These are phyloP conservation scores for Larimichthys polyactis DNA, from an alignment of 2,113 vertebrate species.

Conservation along the genomic window DNA sequence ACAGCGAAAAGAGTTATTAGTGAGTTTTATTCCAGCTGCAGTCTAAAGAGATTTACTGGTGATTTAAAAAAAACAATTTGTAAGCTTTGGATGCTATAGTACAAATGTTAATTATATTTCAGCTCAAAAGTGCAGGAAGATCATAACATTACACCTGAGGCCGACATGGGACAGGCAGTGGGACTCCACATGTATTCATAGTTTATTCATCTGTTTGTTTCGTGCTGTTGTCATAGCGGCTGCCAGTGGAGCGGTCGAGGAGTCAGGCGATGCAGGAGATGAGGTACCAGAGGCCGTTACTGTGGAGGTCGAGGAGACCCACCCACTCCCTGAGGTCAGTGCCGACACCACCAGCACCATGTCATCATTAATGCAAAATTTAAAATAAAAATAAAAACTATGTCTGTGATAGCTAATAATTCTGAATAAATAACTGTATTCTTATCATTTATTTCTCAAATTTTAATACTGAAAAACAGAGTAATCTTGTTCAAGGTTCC, in stretches of 20 bases:
- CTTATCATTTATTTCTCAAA: not conserved
- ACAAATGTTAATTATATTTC: too few relatives aligned
- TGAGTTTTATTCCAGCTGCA: too few relatives aligned
- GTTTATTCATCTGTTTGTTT: not conserved
- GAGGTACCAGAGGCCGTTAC: slow-evolving; percentile 88
- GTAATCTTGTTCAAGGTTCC: not conserved
- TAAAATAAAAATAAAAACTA: too few relatives aligned
- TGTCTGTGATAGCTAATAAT: not conserved
- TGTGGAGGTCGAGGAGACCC: slow-evolving; percentile 91
- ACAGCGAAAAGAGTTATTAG: too few relatives aligned
- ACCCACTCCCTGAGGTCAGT: slow-evolving; percentile 90
- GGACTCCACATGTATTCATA: not conserved
- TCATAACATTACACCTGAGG: not conserved
- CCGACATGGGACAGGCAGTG: not conserved
- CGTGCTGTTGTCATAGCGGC: slow-evolving; percentile 9
- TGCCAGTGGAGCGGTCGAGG: slow-evolving; percentile 55
- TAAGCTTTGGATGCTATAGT: too few relatives aligned
- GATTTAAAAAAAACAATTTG: too few relatives aligned
- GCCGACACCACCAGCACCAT: not conserved
- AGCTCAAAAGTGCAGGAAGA: not conserved
- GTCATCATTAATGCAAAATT: not conserved
- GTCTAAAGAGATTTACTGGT: too few relatives aligned
- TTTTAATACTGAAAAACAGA: not conserved
- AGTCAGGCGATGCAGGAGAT: slow-evolving; percentile 51
- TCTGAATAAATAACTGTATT: not conserved